Percentiles rank a stretch among this genome's conserved stretches.
These are phyloP conservation scores for Dreissena rostriformis DNA, from an alignment of 1,140 invertebrate species.

Conservation along the genomic window DNA sequence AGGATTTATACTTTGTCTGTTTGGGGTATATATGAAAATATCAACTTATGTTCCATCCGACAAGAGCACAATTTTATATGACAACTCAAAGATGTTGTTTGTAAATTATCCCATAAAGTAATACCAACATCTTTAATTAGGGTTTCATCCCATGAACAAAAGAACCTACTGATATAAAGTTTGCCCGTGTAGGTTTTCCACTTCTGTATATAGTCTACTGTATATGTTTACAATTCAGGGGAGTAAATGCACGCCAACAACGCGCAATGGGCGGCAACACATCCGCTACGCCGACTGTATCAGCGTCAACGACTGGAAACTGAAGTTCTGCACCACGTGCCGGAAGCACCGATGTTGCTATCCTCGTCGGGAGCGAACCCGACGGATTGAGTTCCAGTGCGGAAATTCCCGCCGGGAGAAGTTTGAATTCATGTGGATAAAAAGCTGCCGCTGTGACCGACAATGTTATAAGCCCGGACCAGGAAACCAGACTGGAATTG, in stretches of 20 bases:
- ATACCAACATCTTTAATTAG: no score
- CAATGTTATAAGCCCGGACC: conserved; percentile 58
- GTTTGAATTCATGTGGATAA: conserved; percentile 75
- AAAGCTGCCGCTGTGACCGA: conserved; percentile 72
- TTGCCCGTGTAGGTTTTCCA: no score
- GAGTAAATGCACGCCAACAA: conserved; percentile 86
- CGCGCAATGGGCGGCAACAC: conserved; percentile 82
- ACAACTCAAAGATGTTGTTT: no score
- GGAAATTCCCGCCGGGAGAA: conserved; percentile 56
- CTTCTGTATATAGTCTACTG: neutral
- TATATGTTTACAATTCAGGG: conserved; percentile 82
- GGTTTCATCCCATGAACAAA: no score
- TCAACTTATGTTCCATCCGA: no score
- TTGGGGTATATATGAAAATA: no score
- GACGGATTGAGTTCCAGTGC: conserved; percentile 82
- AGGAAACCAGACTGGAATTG: neutral
- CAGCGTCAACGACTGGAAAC: conserved; percentile 85
- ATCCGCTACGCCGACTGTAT: conserved; percentile 85
- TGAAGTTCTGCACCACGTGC: conserved; percentile 86
- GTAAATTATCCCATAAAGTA: no score
- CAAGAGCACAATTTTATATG: no score
- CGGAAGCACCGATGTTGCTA: conserved; percentile 83
- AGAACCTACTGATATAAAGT: no score
- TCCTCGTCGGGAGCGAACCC: conserved; percentile 84
- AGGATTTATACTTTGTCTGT: no score